Base-by-base conservation (phyloP, 2,797 vertebrate genomes). In the Cryptoblepharus egeriae region DNA sequence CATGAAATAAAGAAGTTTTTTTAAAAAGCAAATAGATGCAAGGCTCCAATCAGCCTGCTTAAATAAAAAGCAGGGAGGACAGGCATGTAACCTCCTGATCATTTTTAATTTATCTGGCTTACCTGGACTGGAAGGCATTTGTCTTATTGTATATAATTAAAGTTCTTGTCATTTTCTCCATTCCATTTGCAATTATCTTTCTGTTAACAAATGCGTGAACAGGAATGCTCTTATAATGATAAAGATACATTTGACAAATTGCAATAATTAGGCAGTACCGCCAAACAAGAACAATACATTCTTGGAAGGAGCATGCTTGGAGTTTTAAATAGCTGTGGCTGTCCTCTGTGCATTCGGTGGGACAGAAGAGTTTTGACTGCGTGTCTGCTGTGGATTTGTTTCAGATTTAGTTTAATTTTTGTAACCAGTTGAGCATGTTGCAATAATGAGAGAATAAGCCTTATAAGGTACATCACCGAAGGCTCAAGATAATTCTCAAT, bases 41-140 rank as follows among this genome's bases (percentile, higher is more conserved):
- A 83, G 87, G 8, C 45, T 71, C 49, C n/a, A 45, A 35, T 91
- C 84, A 88, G 35, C 61, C 84, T 79, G 61, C 81, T 80, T 77
- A 84, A 88, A 77, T 80, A 82, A 86, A 91, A 91, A 89, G 45
- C 80, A 79, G 67, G 79, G 85, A 88, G 7, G 86, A 88, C 83
- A 84, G 78, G 91, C 90, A 88, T 90, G 92, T 76, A 42, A 87
- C 87, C 89, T 91, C 88, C 88, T 90, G 88, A 87, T 90, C 89
- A 88, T 84, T 86, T 81, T 78, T 92, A 93, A 93, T 92, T 89
- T 83, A 84, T 88, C 85, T 90, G 80, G 68, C 73, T 91, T 86
- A 94, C 92, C 91, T 93, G 85, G 85, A 63, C 77, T 91, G 83
- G 87, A 88, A 92, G 84, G 79, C 76, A 85, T 92, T 92, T 90